Base-by-base conservation (phyloP, 1,140 invertebrate genomes). In the Mamestra configurata region DNA sequence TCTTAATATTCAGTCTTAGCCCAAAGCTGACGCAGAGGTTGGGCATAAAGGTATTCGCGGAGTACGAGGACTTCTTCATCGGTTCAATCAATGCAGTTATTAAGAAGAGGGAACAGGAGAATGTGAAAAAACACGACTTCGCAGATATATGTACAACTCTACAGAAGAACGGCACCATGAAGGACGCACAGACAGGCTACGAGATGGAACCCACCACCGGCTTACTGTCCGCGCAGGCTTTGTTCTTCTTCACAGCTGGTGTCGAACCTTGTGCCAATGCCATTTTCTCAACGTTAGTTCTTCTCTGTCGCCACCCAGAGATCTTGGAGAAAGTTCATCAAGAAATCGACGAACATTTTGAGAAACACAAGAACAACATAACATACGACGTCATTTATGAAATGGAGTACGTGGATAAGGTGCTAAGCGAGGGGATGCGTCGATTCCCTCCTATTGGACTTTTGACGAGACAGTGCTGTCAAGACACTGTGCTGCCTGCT, bases 251-350 rank as follows among this genome's bases (percentile, higher is more conserved):
- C 20, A 79, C 96, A 1, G 96, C 96, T 76, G 96, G 96, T 7
- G 96, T 95, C 59, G 96, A 97, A 78, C 96, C 97, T 0, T 96
- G 96, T 4, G 94, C 96, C 8, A 95, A 92, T 13, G 83, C 95
- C 0, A 86, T 97, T 11, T 91, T 92, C n/a, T 94, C 92, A 53
- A 88, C 93, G 1, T 81, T 94, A 55, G 18, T 13, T n/a, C 37
- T 64, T 7, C 64, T 68, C 4, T 95, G 96, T 0, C 88, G n/a
- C 35, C 90, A 96, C 86, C 94, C 93, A 20, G 94, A 96, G 8
- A 89, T 96, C 46, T 96, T 96, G 78, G 83, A 95, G 43, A 94
- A 92, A 79, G 51, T 97, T 0, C 90, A 95, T n/a, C 83, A 95
- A 35, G 97, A 97, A 88, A 96, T 97, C 5, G 85, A 95, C 11